A percentile compares a stretch with the other conserved stretches of the same genome.
These are phyloP conservation scores for Cheirogaleus major DNA, from an alignment of 2,797 vertebrate genomes.

Conservation along the genomic window DNA sequence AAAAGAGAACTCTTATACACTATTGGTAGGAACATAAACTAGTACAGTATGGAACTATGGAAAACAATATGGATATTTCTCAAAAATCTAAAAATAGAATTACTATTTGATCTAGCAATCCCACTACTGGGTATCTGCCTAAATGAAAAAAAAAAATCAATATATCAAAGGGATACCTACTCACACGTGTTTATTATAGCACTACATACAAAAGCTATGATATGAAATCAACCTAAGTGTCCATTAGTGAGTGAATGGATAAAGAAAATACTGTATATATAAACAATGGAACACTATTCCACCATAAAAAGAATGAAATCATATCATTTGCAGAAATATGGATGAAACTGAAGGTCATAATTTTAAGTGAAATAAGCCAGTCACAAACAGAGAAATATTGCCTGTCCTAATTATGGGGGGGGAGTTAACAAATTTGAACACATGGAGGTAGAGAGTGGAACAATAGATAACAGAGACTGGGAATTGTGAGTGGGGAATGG, in stretches of 20 bases:
- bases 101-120: background rate
- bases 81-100: background rate
- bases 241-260: background rate
- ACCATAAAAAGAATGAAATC: background rate
- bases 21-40: background rate
- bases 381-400: background rate
- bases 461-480: background rate
- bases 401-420: background rate
- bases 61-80: background rate
- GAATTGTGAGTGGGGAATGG: background rate
- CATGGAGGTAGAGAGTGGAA: background rate
- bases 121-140: background rate
- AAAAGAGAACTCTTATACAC: background rate
- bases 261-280: background rate
- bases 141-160: background rate
- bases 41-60: background rate
- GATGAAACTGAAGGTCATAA: background rate
- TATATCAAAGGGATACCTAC: background rate
- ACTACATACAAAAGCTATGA: background rate
- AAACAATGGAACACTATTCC: background rate
- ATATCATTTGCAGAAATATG: background rate
- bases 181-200: background rate
- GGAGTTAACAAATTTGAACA: background rate
- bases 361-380: background rate
- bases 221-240: background rate